phyloP scores from a whole-genome alignment of 2,797 vertebrate species.

The Sebastes trivittatus region DNA sequence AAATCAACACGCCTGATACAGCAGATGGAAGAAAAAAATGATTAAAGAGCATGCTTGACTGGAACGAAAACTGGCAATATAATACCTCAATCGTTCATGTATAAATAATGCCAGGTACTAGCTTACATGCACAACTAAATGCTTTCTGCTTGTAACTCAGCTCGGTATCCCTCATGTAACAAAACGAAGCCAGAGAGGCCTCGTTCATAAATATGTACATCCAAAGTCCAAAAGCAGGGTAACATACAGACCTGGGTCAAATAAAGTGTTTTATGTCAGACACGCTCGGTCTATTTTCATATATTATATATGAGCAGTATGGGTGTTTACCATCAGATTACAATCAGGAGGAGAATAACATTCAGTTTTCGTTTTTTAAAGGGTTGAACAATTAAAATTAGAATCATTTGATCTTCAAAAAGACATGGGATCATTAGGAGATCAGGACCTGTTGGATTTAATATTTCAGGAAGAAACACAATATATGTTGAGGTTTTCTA shows the following conservation, averaged over 20 bases:
- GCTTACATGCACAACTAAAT: slow-evolving; percentile 52
- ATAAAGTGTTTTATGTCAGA: not conserved
- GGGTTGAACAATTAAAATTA: slow-evolving; percentile 9
- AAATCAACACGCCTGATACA: not conserved
- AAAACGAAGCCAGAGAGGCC: slow-evolving; percentile 14
- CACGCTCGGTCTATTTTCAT: not conserved
- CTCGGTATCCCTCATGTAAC: not conserved
- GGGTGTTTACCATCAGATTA: slow-evolving; percentile 39
- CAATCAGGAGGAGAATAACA: slow-evolving; percentile 67
- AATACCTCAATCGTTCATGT: slow-evolving; percentile 4
- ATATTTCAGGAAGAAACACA: slow-evolving; percentile 4
- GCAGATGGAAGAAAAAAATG: not conserved
- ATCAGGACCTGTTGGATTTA: not conserved
- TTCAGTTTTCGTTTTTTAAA: slow-evolving; percentile 54
- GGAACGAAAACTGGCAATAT: slow-evolving; percentile 29
- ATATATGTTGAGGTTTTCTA: slow-evolving; percentile 8
- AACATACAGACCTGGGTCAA: slow-evolving; percentile 13
- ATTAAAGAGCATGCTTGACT: slow-evolving; percentile 28
- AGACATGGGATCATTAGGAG: slow-evolving; percentile 43
- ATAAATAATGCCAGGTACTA: slow-evolving; percentile 26
- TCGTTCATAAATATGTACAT: slow-evolving; percentile 57
- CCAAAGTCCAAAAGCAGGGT: slow-evolving; percentile 32
- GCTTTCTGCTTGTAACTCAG: slow-evolving; percentile 23
- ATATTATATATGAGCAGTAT: not conserved
- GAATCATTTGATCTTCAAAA: slow-evolving; percentile 7